Base-by-base conservation (phyloP, 2,797 vertebrate genomes). In the Scomberomorus guttatus region DNA sequence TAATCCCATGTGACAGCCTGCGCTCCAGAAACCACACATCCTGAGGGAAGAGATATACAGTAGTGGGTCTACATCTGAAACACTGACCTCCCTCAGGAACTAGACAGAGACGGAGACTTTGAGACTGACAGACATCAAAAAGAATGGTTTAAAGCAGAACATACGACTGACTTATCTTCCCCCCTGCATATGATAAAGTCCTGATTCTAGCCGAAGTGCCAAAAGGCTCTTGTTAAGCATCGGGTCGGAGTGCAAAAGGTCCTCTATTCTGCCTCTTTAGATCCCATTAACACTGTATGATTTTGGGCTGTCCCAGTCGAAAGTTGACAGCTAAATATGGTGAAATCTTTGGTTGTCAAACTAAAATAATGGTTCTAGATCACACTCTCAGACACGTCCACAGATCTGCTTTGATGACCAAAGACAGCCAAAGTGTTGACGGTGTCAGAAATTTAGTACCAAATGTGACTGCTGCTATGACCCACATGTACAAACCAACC, bases 1-100 rank as follows among this genome's bases (percentile, higher is more conserved):
- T 67, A 37, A 72, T 79, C 34, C 50, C 11, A 66, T 63, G 52
- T 67, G 72, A 80, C 44, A 71, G 10, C 8, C 32, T 2, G 18
- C 20, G 46, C 13, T 68, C 32, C 37, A 14, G 46, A 58, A 25
- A 25, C n/a, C 44, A 11, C 34, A 65, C 24, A 60, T 22, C 73
- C 77, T 58, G 24, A 44, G 58, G 75, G 22, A 48, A 20, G 44
- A 27, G 24, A 27, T 50, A 17, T 34, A 58, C 52, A 72, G 24
- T 20, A 60, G 25, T 3, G 18, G 10, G 24, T 20, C 34, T n/a
- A 5, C 8, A 22, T 73, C 46, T 55, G 8, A n/a, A 60, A 25
- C 46, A 27, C 25, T 58, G 6, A 63, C n/a, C n/a, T 75, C 63
- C 51, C 22, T 20, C 29, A n/a, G 29, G 58, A 72, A 50, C 55